Percentiles rank a stretch among this genome's conserved stretches.
Conservation (phyloP, 2,888 invertebrate species). For the Nematopogon swammerdamellus region DNA sequence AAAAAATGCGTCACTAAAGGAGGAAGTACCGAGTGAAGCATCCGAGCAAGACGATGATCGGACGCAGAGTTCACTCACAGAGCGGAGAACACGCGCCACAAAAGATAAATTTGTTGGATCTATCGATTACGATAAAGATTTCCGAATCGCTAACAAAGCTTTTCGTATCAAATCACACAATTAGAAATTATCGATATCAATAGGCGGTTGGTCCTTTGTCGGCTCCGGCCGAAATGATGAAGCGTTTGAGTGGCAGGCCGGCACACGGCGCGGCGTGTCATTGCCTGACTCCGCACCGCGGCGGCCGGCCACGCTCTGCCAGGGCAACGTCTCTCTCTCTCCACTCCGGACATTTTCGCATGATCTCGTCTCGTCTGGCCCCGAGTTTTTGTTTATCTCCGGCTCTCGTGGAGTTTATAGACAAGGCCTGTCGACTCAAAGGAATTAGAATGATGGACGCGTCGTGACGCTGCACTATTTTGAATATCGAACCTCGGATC, state of each 20-base stretch:
- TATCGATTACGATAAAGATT: conserved; percentile 44
- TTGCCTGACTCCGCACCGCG: conserved; percentile 22
- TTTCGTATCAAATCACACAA: conserved; percentile 55
- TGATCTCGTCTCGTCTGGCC: neutral
- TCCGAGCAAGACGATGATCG: neutral
- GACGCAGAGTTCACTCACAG: neutral
- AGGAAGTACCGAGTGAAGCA: neutral
- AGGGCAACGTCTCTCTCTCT: neutral
- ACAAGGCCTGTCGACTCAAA: conserved; percentile 44
- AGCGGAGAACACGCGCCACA: conserved; percentile 19
- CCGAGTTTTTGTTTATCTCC: neutral
- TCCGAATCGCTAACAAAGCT: conserved; percentile 45
- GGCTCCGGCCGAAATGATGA: conserved; percentile 16
- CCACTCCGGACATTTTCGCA: neutral
- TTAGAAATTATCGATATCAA: conserved; percentile 46
- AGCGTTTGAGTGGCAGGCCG: conserved; percentile 1
- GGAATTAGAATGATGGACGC: conserved; percentile 44
- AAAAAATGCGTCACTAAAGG: no score
- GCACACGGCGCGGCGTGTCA: conserved; percentile 22
- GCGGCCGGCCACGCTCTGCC: conserved; percentile 9
- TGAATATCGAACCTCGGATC: neutral
- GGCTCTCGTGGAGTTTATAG: conserved; percentile 10
- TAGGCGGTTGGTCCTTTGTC: conserved; percentile 42
- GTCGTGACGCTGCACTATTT: conserved; percentile 30
- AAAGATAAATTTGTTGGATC: conserved; percentile 44